Conservation (phyloP, 2,113 vertebrate genomes). For the Nipponia nippon region DNA sequence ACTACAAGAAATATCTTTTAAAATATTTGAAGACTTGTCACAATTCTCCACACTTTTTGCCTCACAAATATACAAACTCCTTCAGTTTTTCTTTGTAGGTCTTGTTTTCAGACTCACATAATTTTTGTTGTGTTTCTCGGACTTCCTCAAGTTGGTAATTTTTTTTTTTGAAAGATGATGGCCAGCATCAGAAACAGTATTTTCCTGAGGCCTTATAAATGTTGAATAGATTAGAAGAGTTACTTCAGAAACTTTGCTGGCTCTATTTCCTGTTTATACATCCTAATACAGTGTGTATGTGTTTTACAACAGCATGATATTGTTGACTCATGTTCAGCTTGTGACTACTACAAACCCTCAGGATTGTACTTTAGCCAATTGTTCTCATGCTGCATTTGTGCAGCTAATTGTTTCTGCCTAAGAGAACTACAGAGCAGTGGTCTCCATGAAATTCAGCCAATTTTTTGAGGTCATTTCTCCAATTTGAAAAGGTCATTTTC, state of each 20-base stretch:
- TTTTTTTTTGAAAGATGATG: neutral
- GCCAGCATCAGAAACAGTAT: neutral
- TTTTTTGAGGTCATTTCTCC: neutral
- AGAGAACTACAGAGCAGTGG: neutral
- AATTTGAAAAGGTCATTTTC: neutral
- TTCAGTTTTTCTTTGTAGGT: neutral
- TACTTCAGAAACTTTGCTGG: neutral
- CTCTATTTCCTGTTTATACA: conserved; percentile 19
- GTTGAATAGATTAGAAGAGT: neutral
- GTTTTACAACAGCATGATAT: neutral
- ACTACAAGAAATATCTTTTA: neutral
- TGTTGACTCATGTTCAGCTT: conserved; percentile 55
- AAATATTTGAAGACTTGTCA: neutral
- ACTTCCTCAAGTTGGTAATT: neutral
- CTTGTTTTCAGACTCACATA: neutral
- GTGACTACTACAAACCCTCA: conserved; percentile 13
- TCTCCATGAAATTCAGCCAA: neutral
- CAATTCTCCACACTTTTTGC: neutral
- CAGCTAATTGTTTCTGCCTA: neutral
- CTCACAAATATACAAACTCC: neutral
- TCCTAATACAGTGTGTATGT: neutral
- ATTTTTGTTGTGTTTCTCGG: neutral
- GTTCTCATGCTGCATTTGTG: neutral
- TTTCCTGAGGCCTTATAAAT: neutral
- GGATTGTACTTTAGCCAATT: neutral